Conservation (phyloP, 35 echinoderm and acorn worm species). For the Anneissia japonica region DNA sequence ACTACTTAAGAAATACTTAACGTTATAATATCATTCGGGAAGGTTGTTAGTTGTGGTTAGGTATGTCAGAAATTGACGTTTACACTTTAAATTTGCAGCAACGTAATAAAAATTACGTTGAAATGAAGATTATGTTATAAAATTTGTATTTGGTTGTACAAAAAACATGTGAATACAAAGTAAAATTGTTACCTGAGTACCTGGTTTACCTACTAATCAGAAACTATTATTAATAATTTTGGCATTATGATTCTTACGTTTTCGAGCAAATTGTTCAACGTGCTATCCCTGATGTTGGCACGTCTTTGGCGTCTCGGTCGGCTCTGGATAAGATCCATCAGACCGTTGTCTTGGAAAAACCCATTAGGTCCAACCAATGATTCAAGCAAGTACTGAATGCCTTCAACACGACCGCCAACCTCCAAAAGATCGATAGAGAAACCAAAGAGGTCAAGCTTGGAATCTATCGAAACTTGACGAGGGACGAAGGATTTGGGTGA, state of each 20-base stretch:
- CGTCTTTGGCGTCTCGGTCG: constrained; percentile 10
- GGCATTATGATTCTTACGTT: constrained; percentile 6
- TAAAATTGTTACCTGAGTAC: too few relatives aligned
- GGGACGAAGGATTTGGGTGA: constrained; percentile 80
- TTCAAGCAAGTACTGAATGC: constrained; percentile 54
- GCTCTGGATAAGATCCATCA: constrained; percentile 16
- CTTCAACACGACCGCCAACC: constrained; percentile 80
- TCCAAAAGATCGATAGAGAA: constrained; percentile 81
- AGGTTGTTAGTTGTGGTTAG: too few relatives aligned
- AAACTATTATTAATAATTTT: too few relatives aligned
- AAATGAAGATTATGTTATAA: too few relatives aligned
- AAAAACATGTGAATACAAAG: too few relatives aligned
- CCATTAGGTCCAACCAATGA: not conserved
- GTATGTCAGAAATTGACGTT: too few relatives aligned
- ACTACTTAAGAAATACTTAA: too few relatives aligned
- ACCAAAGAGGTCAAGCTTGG: constrained; percentile 58
- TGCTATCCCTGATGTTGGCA: constrained; percentile 37
- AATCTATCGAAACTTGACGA: constrained; percentile 42
- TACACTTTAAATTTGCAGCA: too few relatives aligned
- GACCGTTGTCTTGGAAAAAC: not conserved
- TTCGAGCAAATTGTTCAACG: constrained; percentile 26
- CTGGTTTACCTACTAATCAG: too few relatives aligned
- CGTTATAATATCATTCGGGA: too few relatives aligned
- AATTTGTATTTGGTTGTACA: too few relatives aligned
- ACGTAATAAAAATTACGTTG: too few relatives aligned